Percentiles rank a stretch among this genome's conserved stretches.
These are phyloP conservation scores for Anableps anableps DNA, from an alignment of 2,797 vertebrate species.

Conservation along the genomic window DNA sequence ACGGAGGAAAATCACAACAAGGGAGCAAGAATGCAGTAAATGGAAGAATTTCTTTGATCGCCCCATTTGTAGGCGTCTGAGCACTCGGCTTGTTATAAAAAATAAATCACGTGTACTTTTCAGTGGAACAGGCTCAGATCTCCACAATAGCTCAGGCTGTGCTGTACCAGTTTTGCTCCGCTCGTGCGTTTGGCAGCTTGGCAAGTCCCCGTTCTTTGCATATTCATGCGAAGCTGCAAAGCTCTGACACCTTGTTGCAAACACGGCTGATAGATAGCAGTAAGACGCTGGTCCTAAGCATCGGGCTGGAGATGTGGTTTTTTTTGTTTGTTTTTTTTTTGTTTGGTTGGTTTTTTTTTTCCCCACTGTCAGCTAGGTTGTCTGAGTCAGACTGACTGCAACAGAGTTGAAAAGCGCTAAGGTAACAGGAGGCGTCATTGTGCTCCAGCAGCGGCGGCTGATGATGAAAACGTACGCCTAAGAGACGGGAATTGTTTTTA, in stretches of 20 bases:
- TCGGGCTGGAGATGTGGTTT: constrained; percentile 13
- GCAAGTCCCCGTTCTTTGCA: constrained; percentile 47
- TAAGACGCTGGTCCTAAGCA: constrained; percentile 18
- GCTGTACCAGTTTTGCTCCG: constrained; percentile 36
- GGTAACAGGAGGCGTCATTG: not conserved
- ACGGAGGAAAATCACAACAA: constrained; percentile 22
- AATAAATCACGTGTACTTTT: constrained; percentile 45
- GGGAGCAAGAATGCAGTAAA: constrained; percentile 26
- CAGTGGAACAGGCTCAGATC: constrained; percentile 39
- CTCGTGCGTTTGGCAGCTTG: constrained; percentile 57
- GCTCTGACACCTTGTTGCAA: constrained; percentile 57
- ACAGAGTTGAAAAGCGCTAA: constrained; percentile 15
- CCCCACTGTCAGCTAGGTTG: constrained; percentile 37
- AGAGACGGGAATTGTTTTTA: constrained; percentile 65
- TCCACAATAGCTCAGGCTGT: constrained; percentile 35
- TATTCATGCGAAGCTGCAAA: constrained; percentile 59
- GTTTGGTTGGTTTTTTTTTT: not conserved
- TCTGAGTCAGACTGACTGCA: constrained; percentile 31
- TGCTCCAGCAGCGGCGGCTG: not conserved
- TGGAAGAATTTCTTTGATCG: constrained; percentile 44
- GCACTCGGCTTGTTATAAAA: constrained; percentile 30
- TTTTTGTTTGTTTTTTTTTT: not conserved
- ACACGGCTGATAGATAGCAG: constrained; percentile 32
- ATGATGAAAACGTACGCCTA: constrained; percentile 43
- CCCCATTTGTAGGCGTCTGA: constrained; percentile 48